phyloP scores from a whole-genome alignment of 2,113 vertebrate species.

The Datnioides undecimradiatus region DNA sequence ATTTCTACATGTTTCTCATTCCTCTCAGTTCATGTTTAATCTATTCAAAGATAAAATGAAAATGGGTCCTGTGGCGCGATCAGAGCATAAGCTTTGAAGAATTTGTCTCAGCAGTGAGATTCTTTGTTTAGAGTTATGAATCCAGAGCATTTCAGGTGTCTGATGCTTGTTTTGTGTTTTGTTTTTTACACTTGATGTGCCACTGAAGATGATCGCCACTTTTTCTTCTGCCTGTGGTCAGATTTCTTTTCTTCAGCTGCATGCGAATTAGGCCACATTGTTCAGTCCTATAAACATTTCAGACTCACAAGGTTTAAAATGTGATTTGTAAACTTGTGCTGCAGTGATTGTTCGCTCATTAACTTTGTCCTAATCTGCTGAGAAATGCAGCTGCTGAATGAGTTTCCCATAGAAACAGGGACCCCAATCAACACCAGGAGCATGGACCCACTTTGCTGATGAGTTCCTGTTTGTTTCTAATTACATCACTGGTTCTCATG shows the following conservation, averaged over 20 bases:
- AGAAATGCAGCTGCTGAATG: slow-evolving; percentile 8
- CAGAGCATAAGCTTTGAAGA: background rate
- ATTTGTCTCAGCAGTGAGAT: background rate
- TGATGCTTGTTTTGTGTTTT: too few species aligned
- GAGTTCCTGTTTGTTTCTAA: slow-evolving; percentile 6
- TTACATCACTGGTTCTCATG: slow-evolving; percentile 1
- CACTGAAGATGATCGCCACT: too few species aligned
- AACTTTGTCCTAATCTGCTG: slow-evolving; percentile 14
- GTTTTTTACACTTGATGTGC: background rate
- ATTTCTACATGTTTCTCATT: background rate
- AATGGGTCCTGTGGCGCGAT: background rate
- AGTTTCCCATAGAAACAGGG: background rate
- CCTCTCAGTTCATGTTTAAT: background rate
- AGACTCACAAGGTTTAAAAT: background rate
- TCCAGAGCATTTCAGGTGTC: background rate
- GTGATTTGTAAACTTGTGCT: background rate
- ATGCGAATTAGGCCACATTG: background rate
- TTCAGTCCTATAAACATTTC: background rate
- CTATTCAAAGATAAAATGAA: background rate
- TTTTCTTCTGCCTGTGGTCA: background rate
- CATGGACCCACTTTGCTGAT: background rate
- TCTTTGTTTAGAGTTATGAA: background rate
- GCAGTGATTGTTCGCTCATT: background rate
- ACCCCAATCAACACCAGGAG: slow-evolving; percentile 3
- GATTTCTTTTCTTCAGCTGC: background rate